Evolutionary conservation across 2,888 invertebrate species (phyloP).

Genomic region (Dione vanillae): DNA sequence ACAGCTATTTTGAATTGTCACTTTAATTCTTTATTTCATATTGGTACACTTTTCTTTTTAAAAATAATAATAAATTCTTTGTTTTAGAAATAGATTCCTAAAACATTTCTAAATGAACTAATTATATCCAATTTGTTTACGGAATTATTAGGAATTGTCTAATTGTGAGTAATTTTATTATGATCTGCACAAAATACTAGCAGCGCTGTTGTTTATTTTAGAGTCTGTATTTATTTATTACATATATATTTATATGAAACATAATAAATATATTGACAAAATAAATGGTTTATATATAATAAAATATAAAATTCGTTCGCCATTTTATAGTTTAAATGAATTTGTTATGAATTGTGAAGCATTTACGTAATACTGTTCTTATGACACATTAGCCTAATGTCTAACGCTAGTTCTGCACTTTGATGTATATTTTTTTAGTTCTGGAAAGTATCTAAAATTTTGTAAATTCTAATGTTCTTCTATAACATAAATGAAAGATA

Average conservation of each 20-base stretch:
- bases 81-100: too few species aligned
- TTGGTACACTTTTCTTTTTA: too few species aligned
- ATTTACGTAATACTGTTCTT: conserved; percentile 14
- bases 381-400: not conserved
- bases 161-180: not conserved
- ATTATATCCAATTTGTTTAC: too few species aligned
- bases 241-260: not conserved
- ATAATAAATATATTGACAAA: not conserved
- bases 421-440: not conserved
- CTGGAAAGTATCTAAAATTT: not conserved
- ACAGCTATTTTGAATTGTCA: too few species aligned
- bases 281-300: not conserved
- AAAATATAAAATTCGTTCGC: conserved; percentile 3
- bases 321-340: conserved; percentile 12
- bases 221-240: not conserved
- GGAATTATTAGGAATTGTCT: too few species aligned
- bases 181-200: not conserved
- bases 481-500: not conserved
- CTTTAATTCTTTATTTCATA: too few species aligned
- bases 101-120: too few species aligned
- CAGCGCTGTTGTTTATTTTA: not conserved
- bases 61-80: too few species aligned
- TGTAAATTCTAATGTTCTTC: not conserved
- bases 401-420: not conserved
- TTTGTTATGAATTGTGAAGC: conserved; percentile 26